Evolutionary conservation across 2,113 vertebrate species (phyloP), one percentile per base, ranked within the genome.

Genomic region (Nipponia nippon): DNA sequence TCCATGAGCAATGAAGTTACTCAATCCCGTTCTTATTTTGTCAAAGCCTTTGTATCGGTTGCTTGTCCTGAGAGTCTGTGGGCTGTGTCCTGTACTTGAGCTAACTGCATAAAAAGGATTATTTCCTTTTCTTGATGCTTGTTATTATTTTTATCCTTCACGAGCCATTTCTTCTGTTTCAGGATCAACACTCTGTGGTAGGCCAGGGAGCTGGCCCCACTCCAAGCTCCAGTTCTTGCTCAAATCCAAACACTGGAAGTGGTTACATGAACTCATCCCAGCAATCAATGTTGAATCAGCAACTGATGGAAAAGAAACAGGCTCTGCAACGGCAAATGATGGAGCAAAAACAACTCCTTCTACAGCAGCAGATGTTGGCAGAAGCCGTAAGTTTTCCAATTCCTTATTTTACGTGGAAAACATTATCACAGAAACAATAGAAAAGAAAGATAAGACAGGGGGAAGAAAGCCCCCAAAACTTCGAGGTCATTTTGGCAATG

Each of bases 261-360:
- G 96, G 97, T 93, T 99, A 97, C 97, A 95, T 98, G 98, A 98
- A 96, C 98, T 82, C 97, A 87, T 89, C 98, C 96, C 97, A 98
- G 81, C 97, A 98, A 93, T 98, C 99, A 36, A 82, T 98, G 97
- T 91, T 98, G 97, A 98, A 97, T 96, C 98, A 98, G 96, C 98
- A 98, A 65, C 73, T 98, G 97, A 98, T 98, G 97, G 98, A 98
- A 88, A 98, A 99, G 97, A 97, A 98, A 72, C 98, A 98, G 94
- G 97, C 97, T 87, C 97, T 99, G 44, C 99, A 99, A 91, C 98
- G 99, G 80, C 98, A 98, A 91, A 97, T 98, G 92, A 96, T 98
- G 92, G 98, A 98, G 93, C 98, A 98, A 94, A 98, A 98, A 61
- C 98, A 98, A 62, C 98, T 99, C 11, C 98, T 98, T 85, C 98